Conservation (phyloP, 2,888 invertebrate species). For the Erebia ligea region DNA sequence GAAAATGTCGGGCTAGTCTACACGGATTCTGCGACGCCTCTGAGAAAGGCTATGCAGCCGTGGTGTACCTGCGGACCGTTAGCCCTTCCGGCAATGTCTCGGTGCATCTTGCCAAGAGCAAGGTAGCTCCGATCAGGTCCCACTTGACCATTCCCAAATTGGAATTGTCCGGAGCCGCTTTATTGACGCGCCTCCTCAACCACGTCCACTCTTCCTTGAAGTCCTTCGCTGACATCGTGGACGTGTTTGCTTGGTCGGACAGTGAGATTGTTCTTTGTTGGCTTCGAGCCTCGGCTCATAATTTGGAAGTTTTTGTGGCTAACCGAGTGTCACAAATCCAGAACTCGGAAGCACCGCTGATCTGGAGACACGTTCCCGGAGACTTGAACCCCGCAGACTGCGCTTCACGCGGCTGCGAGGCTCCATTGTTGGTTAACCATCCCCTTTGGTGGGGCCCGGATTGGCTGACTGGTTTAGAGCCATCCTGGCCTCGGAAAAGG, state of each 20-base stretch:
- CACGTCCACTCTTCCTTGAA: not conserved
- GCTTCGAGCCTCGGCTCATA: constrained; percentile 3
- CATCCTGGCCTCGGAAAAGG: not conserved
- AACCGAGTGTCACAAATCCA: not conserved
- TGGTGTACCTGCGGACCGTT: constrained; percentile 25
- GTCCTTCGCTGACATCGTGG: not conserved
- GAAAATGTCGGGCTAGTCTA: not conserved
- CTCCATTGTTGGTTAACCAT: not conserved
- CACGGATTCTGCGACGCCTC: constrained; percentile 37
- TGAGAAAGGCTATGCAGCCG: constrained; percentile 28
- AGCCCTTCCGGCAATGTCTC: not conserved
- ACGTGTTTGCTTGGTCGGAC: constrained; percentile 27
- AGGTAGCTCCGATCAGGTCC: constrained; percentile 28
- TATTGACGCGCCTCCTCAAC: constrained; percentile 18
- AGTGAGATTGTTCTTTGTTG: constrained; percentile 31
- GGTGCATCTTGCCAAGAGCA: constrained; percentile 29
- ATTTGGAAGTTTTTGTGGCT: not conserved
- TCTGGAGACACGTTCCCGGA: not conserved
- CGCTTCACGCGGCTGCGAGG: not conserved
- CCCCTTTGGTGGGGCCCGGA: not conserved
- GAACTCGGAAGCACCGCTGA: not conserved
- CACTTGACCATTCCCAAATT: constrained; percentile 30
- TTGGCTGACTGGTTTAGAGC: not conserved
- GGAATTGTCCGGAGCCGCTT: constrained; percentile 28
- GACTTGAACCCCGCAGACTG: not conserved